Percentiles rank a stretch among this genome's conserved stretches.
Evolutionary conservation across 1,140 invertebrate genomes (phyloP).

Genomic region (Eupeodes corollae): DNA sequence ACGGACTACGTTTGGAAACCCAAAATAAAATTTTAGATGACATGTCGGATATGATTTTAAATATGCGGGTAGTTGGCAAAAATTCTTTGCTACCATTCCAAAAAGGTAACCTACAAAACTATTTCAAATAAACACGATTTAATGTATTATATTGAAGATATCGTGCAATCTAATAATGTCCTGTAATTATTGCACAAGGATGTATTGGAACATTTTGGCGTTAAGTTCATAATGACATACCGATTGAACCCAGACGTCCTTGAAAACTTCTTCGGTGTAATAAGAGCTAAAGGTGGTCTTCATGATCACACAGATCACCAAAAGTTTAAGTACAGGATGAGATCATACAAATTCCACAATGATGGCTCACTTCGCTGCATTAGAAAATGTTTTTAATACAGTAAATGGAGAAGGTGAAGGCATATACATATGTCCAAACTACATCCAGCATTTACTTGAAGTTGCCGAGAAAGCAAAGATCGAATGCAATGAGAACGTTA

Average conservation of each 20-base stretch:
- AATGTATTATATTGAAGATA: not conserved
- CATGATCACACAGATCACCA: not conserved
- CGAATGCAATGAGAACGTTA: too few species aligned
- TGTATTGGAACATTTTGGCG: too few species aligned
- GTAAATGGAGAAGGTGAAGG: not conserved
- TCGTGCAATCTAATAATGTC: not conserved
- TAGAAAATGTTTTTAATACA: not conserved
- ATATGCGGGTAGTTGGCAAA: slow-evolving; percentile 3
- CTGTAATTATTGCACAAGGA: not conserved
- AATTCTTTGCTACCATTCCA: slow-evolving; percentile 3
- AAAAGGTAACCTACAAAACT: not conserved
- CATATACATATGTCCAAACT: too few species aligned
- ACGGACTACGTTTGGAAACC: slow-evolving; percentile 4
- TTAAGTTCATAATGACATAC: slow-evolving; percentile 13
- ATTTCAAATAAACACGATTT: not conserved
- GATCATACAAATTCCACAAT: slow-evolving; percentile 8
- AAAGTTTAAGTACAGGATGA: slow-evolving; percentile 3
- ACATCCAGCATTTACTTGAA: too few species aligned
- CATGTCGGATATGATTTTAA: slow-evolving; percentile 2
- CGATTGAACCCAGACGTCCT: slow-evolving; percentile 20
- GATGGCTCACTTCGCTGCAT: not conserved
- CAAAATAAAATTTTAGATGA: slow-evolving; percentile 8
- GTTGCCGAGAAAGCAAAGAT: too few species aligned
- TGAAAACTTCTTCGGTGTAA: slow-evolving; percentile 20
- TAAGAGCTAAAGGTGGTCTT: too few species aligned